Percentiles rank a stretch among this genome's conserved stretches.
Conservation (phyloP, 35 echinoderm and acorn worm genomes). For the Lytechinus pictus region DNA sequence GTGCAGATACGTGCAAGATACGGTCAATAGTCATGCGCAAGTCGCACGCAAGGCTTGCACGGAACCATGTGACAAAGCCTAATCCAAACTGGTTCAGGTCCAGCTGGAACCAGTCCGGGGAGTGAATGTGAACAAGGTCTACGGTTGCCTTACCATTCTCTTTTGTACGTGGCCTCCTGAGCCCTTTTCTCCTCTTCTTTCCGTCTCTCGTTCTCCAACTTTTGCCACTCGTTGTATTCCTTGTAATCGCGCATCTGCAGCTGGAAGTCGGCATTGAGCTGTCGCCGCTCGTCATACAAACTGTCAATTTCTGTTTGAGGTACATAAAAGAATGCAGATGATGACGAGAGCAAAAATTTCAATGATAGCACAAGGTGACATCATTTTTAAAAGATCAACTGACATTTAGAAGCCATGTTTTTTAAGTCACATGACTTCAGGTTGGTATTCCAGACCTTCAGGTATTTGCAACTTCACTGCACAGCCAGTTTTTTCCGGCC, state of each 20-base stretch:
- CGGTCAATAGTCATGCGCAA: too few species aligned
- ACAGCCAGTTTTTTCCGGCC: too few species aligned
- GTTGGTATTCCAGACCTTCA: too few species aligned
- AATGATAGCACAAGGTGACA: background rate
- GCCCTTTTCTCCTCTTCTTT: slow-evolving; percentile 67
- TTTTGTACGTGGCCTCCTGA: slow-evolving; percentile 46
- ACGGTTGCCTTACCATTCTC: slow-evolving; percentile 57
- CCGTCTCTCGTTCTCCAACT: slow-evolving; percentile 57
- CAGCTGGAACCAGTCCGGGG: too few species aligned
- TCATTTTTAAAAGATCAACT: background rate
- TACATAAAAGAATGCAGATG: background rate
- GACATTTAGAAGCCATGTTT: too few species aligned
- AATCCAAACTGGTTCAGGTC: too few species aligned
- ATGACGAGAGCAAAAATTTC: background rate
- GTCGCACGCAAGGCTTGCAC: too few species aligned
- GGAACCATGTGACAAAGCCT: too few species aligned
- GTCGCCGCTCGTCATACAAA: slow-evolving; percentile 66
- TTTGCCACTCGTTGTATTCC: slow-evolving; percentile 36
- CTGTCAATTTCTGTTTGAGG: slow-evolving; percentile 71
- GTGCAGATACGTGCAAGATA: too few species aligned
- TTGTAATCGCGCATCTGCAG: slow-evolving; percentile 65
- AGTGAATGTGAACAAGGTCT: background rate
- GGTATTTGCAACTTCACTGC: too few species aligned
- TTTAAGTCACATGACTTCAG: too few species aligned
- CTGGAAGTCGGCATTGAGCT: slow-evolving; percentile 60